A percentile compares a stretch with the other conserved stretches of the same genome.
Evolutionary conservation across 2,797 vertebrate genomes (phyloP).

Genomic region (Centroberyx gerrardi): DNA sequence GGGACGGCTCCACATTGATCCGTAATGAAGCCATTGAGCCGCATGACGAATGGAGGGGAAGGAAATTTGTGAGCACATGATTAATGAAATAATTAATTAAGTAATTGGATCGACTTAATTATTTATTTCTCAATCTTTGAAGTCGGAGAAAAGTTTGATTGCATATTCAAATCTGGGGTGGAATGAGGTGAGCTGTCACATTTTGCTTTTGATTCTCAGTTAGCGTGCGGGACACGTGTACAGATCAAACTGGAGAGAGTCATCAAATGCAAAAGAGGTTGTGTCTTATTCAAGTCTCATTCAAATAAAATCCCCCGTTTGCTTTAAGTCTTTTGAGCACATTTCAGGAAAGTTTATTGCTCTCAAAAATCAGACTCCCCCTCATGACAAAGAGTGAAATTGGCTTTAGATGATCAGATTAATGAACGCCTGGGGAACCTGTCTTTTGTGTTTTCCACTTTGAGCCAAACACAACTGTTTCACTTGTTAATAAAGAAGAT

Average conservation of each 20-base stretch:
- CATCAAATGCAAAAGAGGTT: conserved; percentile 13
- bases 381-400: conserved; percentile 31
- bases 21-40: conserved; percentile 85
- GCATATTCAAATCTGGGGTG: conserved; percentile 51
- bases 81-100: conserved; percentile 85
- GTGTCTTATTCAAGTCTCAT: conserved; percentile 2
- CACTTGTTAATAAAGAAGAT: conserved; percentile 59
- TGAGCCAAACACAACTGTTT: conserved; percentile 55
- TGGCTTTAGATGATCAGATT: conserved; percentile 52
- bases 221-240: not conserved
- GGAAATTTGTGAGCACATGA: conserved; percentile 80
- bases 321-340: conserved; percentile 15
- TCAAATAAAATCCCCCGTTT: conserved; percentile 5
- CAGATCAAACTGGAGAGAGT: conserved; percentile 20
- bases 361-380: conserved; percentile 11
- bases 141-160: conserved; percentile 69
- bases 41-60: conserved; percentile 80
- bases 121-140: conserved; percentile 77
- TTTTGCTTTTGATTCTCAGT: conserved; percentile 40
- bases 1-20: conserved; percentile 85
- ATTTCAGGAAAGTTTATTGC: conserved; percentile 7
- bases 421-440: conserved; percentile 53
- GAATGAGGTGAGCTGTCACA: conserved; percentile 43
- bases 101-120: conserved; percentile 77
- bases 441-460: conserved; percentile 32